These are phyloP conservation scores for Drosophila mulleri DNA, from an alignment of 2,888 invertebrate species.

Conservation along the genomic window DNA sequence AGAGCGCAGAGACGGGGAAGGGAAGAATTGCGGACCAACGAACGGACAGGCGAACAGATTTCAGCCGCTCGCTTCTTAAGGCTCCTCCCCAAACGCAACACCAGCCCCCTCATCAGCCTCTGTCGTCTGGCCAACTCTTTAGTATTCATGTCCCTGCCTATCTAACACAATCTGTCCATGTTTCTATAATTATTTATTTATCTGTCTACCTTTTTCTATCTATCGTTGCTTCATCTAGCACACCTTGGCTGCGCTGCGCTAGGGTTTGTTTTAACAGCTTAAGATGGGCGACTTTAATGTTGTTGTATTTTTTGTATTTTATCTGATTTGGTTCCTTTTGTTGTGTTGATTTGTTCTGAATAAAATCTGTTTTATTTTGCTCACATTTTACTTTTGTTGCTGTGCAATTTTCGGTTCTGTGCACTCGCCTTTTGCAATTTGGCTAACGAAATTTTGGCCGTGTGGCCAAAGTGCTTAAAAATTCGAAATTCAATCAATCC, in stretches of 20 bases:
- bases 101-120: no score
- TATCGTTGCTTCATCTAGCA: background rate
- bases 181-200: background rate
- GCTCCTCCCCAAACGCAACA: background rate
- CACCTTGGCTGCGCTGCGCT: background rate
- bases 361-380: conserved; percentile 14
- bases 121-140: background rate
- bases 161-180: background rate
- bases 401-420: conserved; percentile 54
- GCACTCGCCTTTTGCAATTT: conserved; percentile 55
- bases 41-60: background rate
- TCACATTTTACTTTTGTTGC: conserved; percentile 17
- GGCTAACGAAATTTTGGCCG: conserved; percentile 67
- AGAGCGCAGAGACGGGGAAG: no score
- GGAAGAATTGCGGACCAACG: no score
- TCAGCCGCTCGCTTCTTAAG: background rate
- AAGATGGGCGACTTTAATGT: conserved; percentile 8
- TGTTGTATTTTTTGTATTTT: conserved; percentile 1
- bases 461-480: conserved; percentile 77
- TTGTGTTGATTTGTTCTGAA: conserved; percentile 15
- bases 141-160: background rate
- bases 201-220: background rate
- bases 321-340: background rate
- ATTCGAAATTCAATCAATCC: conserved; percentile 77
- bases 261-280: background rate